Base-by-base conservation (phyloP, 1,140 invertebrate species). In the Schmidtea mediterranea region DNA sequence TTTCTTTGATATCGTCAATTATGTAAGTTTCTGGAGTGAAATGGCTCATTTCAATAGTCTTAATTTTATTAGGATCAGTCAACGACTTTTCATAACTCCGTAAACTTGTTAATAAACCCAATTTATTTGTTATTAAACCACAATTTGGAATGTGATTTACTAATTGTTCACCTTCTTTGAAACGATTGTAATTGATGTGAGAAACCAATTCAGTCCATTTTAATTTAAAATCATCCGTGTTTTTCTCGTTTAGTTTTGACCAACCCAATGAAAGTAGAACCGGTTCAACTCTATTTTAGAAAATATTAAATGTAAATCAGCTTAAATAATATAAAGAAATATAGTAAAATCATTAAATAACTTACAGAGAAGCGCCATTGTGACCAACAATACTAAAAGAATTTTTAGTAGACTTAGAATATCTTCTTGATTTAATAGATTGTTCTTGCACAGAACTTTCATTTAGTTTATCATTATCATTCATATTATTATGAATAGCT, bases 101-200 rank as follows among this genome's bases (percentile, higher is more conserved):
- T 24, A 46, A n/a, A 46, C 16, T 26, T 15, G 23, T 46, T 15
- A 46, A 36, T 26, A 68, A 54, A 22, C 63, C 59, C 1, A 67
- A 52, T 53, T 68, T 68, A 52, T 67, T 68, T 36, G 62, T 66
- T 32, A 68, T 53, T 16, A 66, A 53, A 36, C 59, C 53, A 39
- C 61, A 62, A 53, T 66, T 68, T 2, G 62, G 62, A 22, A 68
- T 62, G 50, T 66, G 65, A 52, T 68, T 68, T 16, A 68, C 62
- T 32, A 68, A 46, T 50, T 67, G 65, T n/a, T 66, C 64, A 52
- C 45, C 45, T 46, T 22, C 16, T 19, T 23, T 19, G 40, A 41
- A 41, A 23, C 22, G 18, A 19, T 23, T 23, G 12, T 41, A 41
- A 23, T 41, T 41, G 12, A 41, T 23, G 10, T 19, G 18, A 23